phyloP scores from a whole-genome alignment of 2,797 vertebrate genomes.

The Pseudochirops corinnae region DNA sequence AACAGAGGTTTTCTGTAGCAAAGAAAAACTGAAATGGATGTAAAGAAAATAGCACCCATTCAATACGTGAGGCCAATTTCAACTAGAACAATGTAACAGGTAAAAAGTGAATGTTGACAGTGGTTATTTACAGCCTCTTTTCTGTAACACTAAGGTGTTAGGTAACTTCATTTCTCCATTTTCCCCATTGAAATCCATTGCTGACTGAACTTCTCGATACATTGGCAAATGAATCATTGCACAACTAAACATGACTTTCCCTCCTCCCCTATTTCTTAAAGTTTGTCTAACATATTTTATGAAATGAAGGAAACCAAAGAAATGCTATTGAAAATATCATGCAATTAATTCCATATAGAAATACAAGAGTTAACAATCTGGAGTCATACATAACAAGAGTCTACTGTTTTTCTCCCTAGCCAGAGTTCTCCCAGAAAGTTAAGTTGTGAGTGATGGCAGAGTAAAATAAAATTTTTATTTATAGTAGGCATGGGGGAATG shows the following conservation, averaged over 20 bases:
- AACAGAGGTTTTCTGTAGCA: slow-evolving; percentile 85
- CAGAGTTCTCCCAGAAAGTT: slow-evolving; percentile 62
- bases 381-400: background rate
- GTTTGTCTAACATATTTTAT: slow-evolving; percentile 25
- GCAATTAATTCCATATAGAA: slow-evolving; percentile 34
- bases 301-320: slow-evolving; percentile 30
- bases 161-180: slow-evolving; percentile 27
- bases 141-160: slow-evolving; percentile 32
- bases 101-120: slow-evolving; percentile 61
- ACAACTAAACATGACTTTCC: slow-evolving; percentile 27
- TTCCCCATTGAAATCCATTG: slow-evolving; percentile 27
- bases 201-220: slow-evolving; percentile 60
- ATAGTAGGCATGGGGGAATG: slow-evolving; percentile 58
- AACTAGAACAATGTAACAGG: slow-evolving; percentile 61
- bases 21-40: slow-evolving; percentile 75
- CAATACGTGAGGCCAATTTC: slow-evolving; percentile 85
- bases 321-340: slow-evolving; percentile 23
- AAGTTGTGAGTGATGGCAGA: slow-evolving; percentile 46
- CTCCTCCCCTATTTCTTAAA: background rate
- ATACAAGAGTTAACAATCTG: slow-evolving; percentile 16
- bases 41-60: slow-evolving; percentile 86
- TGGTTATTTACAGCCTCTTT: slow-evolving; percentile 84
- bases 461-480: slow-evolving; percentile 37
- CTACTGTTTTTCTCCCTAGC: slow-evolving; percentile 52
- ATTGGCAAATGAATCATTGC: slow-evolving; percentile 54